Percentiles rank a stretch among this genome's conserved stretches.
These are phyloP conservation scores for Sebastes fasciatus DNA, from an alignment of 2,113 vertebrate species.

Conservation along the genomic window DNA sequence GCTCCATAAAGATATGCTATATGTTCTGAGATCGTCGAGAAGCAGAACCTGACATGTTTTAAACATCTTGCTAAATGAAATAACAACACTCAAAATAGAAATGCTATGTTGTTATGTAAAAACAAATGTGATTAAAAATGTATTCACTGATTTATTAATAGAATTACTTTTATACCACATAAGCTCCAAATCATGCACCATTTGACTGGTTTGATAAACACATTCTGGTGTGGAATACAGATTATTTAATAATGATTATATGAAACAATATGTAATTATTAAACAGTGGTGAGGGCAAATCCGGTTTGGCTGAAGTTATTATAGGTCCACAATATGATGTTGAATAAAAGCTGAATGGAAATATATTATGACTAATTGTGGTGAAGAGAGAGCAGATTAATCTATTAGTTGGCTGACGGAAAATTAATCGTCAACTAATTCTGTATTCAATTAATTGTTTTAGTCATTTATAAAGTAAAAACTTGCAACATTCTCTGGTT, in stretches of 20 bases:
- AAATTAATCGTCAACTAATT: no score
- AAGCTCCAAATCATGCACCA: not conserved
- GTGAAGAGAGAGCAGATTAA: not conserved
- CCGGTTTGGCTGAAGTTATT: not conserved
- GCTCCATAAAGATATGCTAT: conserved; percentile 28
- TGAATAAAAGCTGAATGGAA: not conserved
- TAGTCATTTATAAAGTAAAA: no score
- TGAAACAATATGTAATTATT: not conserved
- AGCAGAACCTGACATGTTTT: conserved; percentile 30
- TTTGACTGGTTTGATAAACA: not conserved
- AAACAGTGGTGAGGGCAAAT: not conserved
- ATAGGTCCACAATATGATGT: not conserved
- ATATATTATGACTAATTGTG: not conserved
- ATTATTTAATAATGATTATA: not conserved
- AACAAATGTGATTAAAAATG: not conserved
- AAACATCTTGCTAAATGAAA: not conserved
- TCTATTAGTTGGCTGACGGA: not conserved
- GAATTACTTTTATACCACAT: not conserved
- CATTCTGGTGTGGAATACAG: not conserved
- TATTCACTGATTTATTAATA: not conserved
- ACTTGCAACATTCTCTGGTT: no score
- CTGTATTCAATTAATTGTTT: not conserved
- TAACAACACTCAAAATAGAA: conserved; percentile 6
- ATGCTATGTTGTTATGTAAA: not conserved
- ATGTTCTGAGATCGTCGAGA: conserved; percentile 10